A percentile compares a stretch with the other conserved stretches of the same genome.
Evolutionary conservation across 2,888 invertebrate genomes (phyloP).

Genomic region (Didymodactylos carnosus): DNA sequence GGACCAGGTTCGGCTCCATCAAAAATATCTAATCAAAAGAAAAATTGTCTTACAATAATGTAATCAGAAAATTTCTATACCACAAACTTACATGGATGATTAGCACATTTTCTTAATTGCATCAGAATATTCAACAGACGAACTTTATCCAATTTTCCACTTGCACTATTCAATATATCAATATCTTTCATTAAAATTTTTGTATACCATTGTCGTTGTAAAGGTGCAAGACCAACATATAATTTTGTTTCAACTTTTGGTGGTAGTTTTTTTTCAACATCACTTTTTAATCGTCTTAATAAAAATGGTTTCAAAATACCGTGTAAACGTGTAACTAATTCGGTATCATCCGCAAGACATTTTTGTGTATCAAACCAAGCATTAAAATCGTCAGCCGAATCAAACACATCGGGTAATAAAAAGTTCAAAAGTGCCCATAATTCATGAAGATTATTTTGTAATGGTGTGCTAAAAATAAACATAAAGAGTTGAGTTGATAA

Average conservation of each 20-base stretch:
- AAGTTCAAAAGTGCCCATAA: conserved; percentile 15
- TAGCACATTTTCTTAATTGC: conserved; percentile 92
- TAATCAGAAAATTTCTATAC: not conserved
- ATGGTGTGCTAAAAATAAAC: too few species aligned
- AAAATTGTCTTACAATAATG: not conserved
- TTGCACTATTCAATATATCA: conserved; percentile 84
- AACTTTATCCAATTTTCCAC: conserved; percentile 43
- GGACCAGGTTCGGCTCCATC: conserved; percentile 97
- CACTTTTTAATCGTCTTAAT: conserved; percentile 75
- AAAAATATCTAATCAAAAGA: conserved; percentile 47
- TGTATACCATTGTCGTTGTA: conserved; percentile 98
- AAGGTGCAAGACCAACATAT: conserved; percentile 85
- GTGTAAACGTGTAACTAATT: conserved; percentile 72
- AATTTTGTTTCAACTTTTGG: conserved; percentile 89
- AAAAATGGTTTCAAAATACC: conserved; percentile 75
- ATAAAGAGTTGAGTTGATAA: too few species aligned
- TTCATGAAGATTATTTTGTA: conserved; percentile 14
- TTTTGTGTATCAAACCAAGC: conserved; percentile 91
- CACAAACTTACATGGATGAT: conserved; percentile 70
- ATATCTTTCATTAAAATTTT: conserved; percentile 96
- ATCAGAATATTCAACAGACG: conserved; percentile 90
- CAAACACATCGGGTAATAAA: conserved; percentile 10
- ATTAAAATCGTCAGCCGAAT: conserved; percentile 55
- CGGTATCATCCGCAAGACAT: conserved; percentile 63
- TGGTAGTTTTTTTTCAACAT: conserved; percentile 82